Evolutionary conservation across 2,888 invertebrate genomes (phyloP).

Genomic region (Eilema caniola): DNA sequence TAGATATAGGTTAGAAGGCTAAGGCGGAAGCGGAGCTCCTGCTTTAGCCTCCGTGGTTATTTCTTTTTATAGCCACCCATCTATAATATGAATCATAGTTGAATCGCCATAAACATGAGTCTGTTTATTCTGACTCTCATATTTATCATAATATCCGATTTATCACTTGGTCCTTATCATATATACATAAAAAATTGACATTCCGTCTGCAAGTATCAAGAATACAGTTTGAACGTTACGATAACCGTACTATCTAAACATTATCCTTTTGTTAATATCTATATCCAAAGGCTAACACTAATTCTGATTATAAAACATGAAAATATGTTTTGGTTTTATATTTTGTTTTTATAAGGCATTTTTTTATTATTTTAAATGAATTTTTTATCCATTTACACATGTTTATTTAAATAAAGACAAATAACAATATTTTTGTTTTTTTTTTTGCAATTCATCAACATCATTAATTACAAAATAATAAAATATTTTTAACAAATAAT

Average conservation of each 20-base stretch:
- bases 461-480: neutral
- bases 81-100: no score
- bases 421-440: neutral
- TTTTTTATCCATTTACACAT: conserved; percentile 1
- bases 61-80: no score
- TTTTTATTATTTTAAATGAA: conserved; percentile 4
- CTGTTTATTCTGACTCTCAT: no score
- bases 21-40: no score
- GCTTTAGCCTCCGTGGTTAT: no score
- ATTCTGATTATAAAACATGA: neutral
- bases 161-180: no score
- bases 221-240: neutral
- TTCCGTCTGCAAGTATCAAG: neutral
- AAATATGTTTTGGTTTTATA: conserved; percentile 12
- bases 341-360: conserved; percentile 26
- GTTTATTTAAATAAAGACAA: neutral
- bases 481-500: neutral
- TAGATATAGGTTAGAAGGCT: no score
- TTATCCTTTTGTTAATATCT: neutral
- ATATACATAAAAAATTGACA: conserved; percentile 5
- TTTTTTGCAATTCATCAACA: neutral
- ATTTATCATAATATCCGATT: no score
- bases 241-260: neutral
- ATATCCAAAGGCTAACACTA: neutral
- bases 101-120: no score